Evolutionary conservation across 2,113 vertebrate species (phyloP), one percentile per base, ranked within the genome.

Genomic region (Gila orcuttii): DNA sequence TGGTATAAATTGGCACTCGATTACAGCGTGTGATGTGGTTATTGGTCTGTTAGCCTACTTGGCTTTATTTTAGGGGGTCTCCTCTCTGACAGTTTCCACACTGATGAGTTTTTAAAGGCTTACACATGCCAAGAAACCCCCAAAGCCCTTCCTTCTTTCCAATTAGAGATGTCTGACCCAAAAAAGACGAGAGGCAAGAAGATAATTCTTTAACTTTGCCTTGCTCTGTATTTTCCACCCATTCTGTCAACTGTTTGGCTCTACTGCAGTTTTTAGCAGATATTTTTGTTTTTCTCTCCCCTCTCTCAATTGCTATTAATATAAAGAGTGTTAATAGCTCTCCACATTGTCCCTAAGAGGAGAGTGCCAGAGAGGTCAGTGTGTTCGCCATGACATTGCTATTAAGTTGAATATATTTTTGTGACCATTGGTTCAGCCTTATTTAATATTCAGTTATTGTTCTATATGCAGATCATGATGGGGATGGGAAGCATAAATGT

Each of bases 181-280:
- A 82, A 85, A 75, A 47, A 19, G 83, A 74, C 2, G 73, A 81
- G 45, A 31, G 25, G 33, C 66, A 59, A 80, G 62, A 87, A 86
- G 82, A 86, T 87, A 88, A 90, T 84, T 91, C 83, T 91, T 85
- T 90, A 87, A 90, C 90, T 88, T 88, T 36, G 82, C 87, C 68
- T 74, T 79, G 83, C 64, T 88, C 85, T 60, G 86, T 89, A 60
- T 39, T 83, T 80, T 71, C 64, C 47, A 88, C 82, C 85, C 84
- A 17, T 57, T 69, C 88, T 91, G 87, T 91, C 88, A 91, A 90
- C 89, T 86, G 64, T 60, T 75, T 80, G 76, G 75, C 59, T 83
- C 57, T 33, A 28, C 57, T 75, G 55, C 8, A 39, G 31, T 79
- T 74, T n/a, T 64, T 62, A 83, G 73, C 31, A 12, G 66, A 31